These are phyloP conservation scores for Antechinus stuartii DNA, from an alignment of 2,113 vertebrate genomes.

Conservation along the genomic window DNA sequence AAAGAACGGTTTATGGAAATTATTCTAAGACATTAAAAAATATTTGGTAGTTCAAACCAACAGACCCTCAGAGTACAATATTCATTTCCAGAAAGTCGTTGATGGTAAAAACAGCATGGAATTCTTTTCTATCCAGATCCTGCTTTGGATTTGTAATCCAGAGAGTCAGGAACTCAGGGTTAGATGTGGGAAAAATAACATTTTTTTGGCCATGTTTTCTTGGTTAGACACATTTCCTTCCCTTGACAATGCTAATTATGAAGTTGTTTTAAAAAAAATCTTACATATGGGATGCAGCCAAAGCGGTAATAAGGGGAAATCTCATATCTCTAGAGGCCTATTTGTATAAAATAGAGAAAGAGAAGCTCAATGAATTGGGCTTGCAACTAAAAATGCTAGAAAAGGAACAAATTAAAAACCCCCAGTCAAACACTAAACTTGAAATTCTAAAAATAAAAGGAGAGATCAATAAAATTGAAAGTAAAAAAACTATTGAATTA, in stretches of 20 bases:
- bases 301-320: too few relatives aligned
- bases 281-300: too few relatives aligned
- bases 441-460: too few relatives aligned
- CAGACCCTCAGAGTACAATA: neutral
- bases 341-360: too few relatives aligned
- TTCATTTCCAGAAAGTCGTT: neutral
- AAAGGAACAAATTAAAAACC: too few relatives aligned
- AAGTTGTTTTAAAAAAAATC: neutral
- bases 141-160: neutral
- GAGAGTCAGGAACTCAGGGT: neutral
- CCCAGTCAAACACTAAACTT: too few relatives aligned
- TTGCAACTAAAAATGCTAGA: too few relatives aligned
- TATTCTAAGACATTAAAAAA: neutral
- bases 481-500: too few relatives aligned
- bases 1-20: neutral
- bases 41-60: neutral
- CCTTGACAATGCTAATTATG: slow-evolving; percentile 41
- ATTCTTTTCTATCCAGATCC: neutral
- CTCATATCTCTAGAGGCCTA: too few relatives aligned
- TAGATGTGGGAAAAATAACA: slow-evolving; percentile 8
- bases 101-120: neutral
- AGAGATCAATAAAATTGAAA: too few relatives aligned
- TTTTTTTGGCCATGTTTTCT: slow-evolving; percentile 27
- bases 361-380: too few relatives aligned
- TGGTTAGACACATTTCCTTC: slow-evolving; percentile 31